These are phyloP conservation scores for Dinoponera quadriceps DNA, from an alignment of 1,140 invertebrate genomes.

Conservation along the genomic window DNA sequence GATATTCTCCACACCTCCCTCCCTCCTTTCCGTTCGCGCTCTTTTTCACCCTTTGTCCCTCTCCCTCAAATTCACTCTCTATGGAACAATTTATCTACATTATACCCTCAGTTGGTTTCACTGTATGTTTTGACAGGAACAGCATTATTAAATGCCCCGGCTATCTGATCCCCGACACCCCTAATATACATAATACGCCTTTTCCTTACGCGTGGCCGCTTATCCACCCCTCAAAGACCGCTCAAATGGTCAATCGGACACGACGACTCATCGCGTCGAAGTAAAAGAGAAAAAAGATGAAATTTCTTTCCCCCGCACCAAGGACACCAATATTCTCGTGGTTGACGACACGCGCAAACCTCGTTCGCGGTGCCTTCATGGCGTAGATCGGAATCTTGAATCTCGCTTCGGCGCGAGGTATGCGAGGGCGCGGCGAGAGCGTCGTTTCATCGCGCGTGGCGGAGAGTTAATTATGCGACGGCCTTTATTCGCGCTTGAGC, in stretches of 20 bases:
- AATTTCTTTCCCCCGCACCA: not conserved
- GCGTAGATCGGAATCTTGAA: too few species aligned
- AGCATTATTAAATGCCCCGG: conserved; percentile 85
- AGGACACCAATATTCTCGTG: too few species aligned
- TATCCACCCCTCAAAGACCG: conserved; percentile 56
- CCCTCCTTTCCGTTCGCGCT: conserved; percentile 28
- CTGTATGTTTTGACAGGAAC: conserved; percentile 86
- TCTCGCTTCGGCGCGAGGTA: not conserved
- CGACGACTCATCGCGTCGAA: conserved; percentile 7
- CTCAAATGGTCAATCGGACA: conserved; percentile 47
- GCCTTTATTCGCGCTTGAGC: conserved; percentile 16
- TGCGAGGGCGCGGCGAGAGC: not conserved
- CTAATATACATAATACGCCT: conserved; percentile 86
- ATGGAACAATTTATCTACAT: conserved; percentile 85
- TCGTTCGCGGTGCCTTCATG: too few species aligned
- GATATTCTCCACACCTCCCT: conserved; percentile 21
- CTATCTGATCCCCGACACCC: conserved; percentile 85
- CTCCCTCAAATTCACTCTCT: conserved; percentile 75
- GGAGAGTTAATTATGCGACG: not conserved
- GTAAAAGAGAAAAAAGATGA: conserved; percentile 13
- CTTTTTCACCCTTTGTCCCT: conserved; percentile 48
- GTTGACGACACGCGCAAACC: too few species aligned
- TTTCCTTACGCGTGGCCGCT: conserved; percentile 82
- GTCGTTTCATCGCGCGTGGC: not conserved
- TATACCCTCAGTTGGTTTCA: conserved; percentile 84